Base-by-base conservation (phyloP, 2,113 vertebrate genomes). In the Astur gentilis region DNA sequence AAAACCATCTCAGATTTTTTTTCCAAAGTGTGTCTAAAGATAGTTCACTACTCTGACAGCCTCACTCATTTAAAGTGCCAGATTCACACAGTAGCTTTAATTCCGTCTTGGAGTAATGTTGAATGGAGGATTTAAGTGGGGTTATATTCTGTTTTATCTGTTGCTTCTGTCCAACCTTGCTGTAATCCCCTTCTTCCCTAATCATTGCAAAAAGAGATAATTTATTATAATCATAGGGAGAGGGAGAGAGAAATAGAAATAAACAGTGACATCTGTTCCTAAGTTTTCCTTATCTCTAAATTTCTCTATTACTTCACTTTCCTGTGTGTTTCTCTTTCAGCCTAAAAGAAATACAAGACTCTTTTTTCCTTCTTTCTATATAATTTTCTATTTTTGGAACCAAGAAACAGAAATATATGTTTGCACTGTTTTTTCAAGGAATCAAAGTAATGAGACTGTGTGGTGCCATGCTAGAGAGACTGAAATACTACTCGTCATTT, bases 181-280 rank as follows among this genome's bases (percentile, higher is more conserved):
- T 87, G 47, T 94, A 96, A 92, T 92, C 62, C 49, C 8, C 42
- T 49, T 83, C 65, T 87, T 95, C 54, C 34, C 31, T 95, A 91
- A 82, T 87, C 15, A 65, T 26, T 89, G 22, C 22, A 89, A 79
- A 71, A 92, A 61, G 32, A 91, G n/a, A 79, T 65, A 65, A 95
- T 91, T 87, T 75, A 87, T 97, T 93, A 36, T 87, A 90, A 92
- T 92, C 38, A 66, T 23, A 65, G 22, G 4, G 47, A 50, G 26
- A 34, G 3, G 27, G 64, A 83, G 50, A 72, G 42, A 32, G 60
- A 90, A 93, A 86, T 73, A 61, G 82, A 96, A 96, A 94, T 81
- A 94, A 96, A 86, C 70, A 86, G 27, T 4, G 17, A 88, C 71
- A 84, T 92, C 86, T 91, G 69, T 94, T 95, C 57, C 55, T 66